A percentile compares a stretch with the other conserved stretches of the same genome.
Conservation (phyloP, 2,113 vertebrate species). For the Acanthochromis polyacanthus region DNA sequence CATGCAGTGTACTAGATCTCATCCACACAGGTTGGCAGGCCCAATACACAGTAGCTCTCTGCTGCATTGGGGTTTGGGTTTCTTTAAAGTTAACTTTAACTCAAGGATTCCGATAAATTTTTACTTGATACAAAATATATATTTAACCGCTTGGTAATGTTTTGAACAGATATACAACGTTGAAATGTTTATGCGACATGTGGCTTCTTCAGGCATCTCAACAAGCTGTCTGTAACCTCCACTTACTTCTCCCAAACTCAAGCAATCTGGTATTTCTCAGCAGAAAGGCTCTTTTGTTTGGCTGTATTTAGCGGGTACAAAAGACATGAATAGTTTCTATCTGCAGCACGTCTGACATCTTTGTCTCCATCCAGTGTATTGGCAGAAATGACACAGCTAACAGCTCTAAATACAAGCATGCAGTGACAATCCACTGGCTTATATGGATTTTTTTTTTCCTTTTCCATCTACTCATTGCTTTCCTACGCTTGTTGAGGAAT, state of each 20-base stretch:
- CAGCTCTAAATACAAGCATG: slow-evolving; percentile 11
- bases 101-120: neutral
- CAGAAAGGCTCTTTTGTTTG: neutral
- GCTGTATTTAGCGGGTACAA: neutral
- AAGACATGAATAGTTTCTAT: slow-evolving; percentile 19
- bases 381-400: slow-evolving; percentile 35
- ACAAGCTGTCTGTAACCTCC: neutral
- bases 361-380: slow-evolving; percentile 26
- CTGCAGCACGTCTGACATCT: slow-evolving; percentile 8
- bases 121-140: neutral
- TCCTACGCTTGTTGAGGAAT: neutral
- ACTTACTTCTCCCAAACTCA: slow-evolving; percentile 15
- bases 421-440: slow-evolving; percentile 33
- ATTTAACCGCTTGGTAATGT: neutral
- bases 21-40: slow-evolving; percentile 8
- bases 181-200: neutral
- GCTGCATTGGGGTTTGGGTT: neutral
- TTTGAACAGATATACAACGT: neutral
- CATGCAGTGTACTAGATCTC: slow-evolving; percentile 25
- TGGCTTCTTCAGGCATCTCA: neutral
- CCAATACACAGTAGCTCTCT: neutral
- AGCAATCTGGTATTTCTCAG: neutral
- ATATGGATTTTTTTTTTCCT: slow-evolving; percentile 3
- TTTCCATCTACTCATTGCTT: slow-evolving; percentile 10
- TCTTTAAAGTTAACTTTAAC: neutral